Base-by-base conservation (phyloP, 2,113 vertebrate species). In the Lathamus discolor region DNA sequence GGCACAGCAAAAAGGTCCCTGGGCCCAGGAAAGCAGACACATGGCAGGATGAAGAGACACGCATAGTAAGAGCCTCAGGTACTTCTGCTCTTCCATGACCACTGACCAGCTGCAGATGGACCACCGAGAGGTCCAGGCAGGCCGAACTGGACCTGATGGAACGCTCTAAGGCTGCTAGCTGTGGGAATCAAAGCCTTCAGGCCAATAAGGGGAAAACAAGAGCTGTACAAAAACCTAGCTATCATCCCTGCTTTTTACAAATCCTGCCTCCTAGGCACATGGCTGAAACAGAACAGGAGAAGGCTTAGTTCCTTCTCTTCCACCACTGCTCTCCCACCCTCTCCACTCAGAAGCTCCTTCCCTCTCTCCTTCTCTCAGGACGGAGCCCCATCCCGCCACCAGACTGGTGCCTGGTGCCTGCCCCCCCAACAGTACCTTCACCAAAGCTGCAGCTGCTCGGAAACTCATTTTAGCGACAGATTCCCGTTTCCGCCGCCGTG, bases 391-490 rank as follows among this genome's bases (percentile, higher is more conserved):
- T 79, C n/a, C 62, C 49, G 31, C 37, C 2, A 0, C 33, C 43
- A 4, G 35, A 15, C 41, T 5, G 7, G 29, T 51, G 20, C 23
- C 3, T 0, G 27, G 22, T 3, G 54, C 24, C 17, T 43, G 35
- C 81, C 66, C 73, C 25, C 25, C 8, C 64, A 17, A 33, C 79
- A n/a, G 57, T 94, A 97, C 99, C 98, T 99, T 99, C 91, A 99
- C 98, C 49, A 99, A 97, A 0, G 99, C 99, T 0, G 99, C 99
- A 0, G 99, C 99, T 0, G 99, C 99, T 81, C 99, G 98, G 97
- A 99, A 99, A 95, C 99, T 99, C 99, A 99, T 99, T 95, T 99
- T 99, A 87, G 99, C 99, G 63, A 99, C 99, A 0, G 99, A 99
- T 82, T 99, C 99, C 8, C 99, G 98, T 96, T 99, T 99, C 63